Base-by-base conservation (phyloP, 1,140 invertebrate species). In the Tetraneura akinire region DNA sequence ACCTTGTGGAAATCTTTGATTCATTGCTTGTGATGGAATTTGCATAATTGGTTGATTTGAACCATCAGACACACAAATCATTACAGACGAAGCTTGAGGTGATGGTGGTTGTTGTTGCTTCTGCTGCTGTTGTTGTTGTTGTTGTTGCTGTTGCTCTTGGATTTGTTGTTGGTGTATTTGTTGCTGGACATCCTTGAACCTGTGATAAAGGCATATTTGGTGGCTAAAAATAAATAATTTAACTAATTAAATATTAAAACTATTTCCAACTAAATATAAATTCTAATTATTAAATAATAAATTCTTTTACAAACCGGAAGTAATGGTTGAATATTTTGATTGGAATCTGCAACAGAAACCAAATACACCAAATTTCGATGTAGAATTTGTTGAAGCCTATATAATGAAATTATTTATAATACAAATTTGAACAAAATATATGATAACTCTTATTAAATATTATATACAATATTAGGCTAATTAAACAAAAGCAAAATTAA, bases 331-430 rank as follows among this genome's bases (percentile, higher is more conserved):
- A 95, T 91, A 87, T 95, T 96, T 86, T 94, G 94, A 85, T 91
- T 92, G 60, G 92, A 90, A 89, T 97, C 95, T 37, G 96, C 96
- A 70, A 98, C 90, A 9, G 95, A 96, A 29, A 96, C 96, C 81
- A 98, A 88, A 85, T 97, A 98, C 0, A 97, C 94, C 60, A 98
- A 87, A 88, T 98, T 98, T 81, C 96, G 89, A 86, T 98, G 96
- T 81, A 98, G 86, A 55, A 95, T 90, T 86, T 96, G 93, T 84
- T 98, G 96, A 86, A 95, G 92, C 80, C 91, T 91, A 64, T 82
- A 82, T 82, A 4, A 37, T 37, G 53, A 14, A n/a, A n/a, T n/a
- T n/a, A n/a, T n/a, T n/a, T n/a, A n/a, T n/a, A n/a, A n/a, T n/a
- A n/a, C n/a, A n/a, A n/a, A n/a, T n/a, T n/a, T n/a, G n/a, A n/a